Evolutionary conservation across 1,140 invertebrate genomes (phyloP).

Genomic region (Lepidostoma basale): DNA sequence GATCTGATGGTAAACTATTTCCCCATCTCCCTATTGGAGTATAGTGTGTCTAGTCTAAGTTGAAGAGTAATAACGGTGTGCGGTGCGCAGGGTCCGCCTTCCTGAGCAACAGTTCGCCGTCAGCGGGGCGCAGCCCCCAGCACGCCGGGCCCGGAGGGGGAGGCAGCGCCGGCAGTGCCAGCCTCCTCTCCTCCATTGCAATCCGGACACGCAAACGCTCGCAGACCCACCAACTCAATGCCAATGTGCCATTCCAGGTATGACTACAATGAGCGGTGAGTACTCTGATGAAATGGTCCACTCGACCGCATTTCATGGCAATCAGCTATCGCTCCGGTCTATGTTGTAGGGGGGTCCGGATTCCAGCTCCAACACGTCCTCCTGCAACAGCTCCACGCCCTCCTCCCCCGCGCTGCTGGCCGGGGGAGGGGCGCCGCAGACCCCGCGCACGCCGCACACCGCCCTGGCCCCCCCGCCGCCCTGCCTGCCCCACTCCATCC

Average conservation of each 20-base stretch:
- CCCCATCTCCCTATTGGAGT: not conserved
- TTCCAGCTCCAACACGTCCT: conserved; percentile 93
- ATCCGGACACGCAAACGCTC: conserved; percentile 60
- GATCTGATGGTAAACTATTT: conserved; percentile 61
- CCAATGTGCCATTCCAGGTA: conserved; percentile 67
- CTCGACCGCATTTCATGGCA: no score
- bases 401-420: conserved; percentile 88
- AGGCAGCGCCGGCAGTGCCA: no score
- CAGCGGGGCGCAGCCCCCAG: conserved; percentile 40
- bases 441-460: conserved; percentile 60
- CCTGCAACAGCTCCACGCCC: conserved; percentile 94
- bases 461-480: conserved; percentile 42
- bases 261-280: no score
- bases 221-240: conserved; percentile 63
- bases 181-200: conserved; percentile 49
- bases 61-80: not conserved
- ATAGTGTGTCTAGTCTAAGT: conserved; percentile 6
- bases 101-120: conserved; percentile 38
- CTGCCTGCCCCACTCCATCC: conserved; percentile 44
- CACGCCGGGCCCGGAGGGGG: not conserved
- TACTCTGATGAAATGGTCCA: no score
- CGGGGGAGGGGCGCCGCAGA: conserved; percentile 71
- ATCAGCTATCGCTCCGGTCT: no score
- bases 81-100: not conserved
- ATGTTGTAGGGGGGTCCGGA: conserved; percentile 50